Evolutionary conservation across 2,113 vertebrate genomes (phyloP), one percentile per base, ranked within the genome.

Genomic region (Sinocyclocheilus rhinocerous): DNA sequence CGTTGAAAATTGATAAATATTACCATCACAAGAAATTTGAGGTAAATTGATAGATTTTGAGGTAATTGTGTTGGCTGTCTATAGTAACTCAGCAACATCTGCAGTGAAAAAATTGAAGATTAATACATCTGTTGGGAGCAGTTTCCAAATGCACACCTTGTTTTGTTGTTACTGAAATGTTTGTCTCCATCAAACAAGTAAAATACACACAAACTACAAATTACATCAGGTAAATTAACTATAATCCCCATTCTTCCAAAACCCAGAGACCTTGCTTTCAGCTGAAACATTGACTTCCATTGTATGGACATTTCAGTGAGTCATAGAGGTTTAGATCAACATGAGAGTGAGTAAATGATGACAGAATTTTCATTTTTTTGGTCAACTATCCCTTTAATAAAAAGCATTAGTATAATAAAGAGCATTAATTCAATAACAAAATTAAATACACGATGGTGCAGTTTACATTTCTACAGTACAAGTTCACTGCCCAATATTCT

Each of bases 71-170:
- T 39, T 72, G 69, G 33, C 9, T 72, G 33, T 42, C 20, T 42
- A 12, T 10, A 42, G 20, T 42, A 72, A 0, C 20, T 42, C 10
- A 42, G 10, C 36, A 42, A 42, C 20, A 42, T 72, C 69, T 72
- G 18, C 36, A 72, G 36, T 42, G 9, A 42, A 72, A 39, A 16
- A 72, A 39, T 72, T 0, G 3, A 70, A 70, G 8, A 39, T 39
- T 70, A 70, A 70, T 70, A 70, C 67, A 70, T 72, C 36, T 72
- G 20, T 72, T n/a, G 10, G 20, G 18, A 69, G 65, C 65, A 69
- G 26, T 1, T 16, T 69, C 26, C 65, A 69, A 69, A n/a, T 42
- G 36, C 69, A 42, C 18, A 72, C 69, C 36, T 22, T 72, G 69
- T 39, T 72, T 72, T 72, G 69, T 39, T 72, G 33, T 39, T 39